A percentile compares a stretch with the other conserved stretches of the same genome.
phyloP scores from a whole-genome alignment of 2,797 vertebrate genomes.

The Sarcophilus harrisii region DNA sequence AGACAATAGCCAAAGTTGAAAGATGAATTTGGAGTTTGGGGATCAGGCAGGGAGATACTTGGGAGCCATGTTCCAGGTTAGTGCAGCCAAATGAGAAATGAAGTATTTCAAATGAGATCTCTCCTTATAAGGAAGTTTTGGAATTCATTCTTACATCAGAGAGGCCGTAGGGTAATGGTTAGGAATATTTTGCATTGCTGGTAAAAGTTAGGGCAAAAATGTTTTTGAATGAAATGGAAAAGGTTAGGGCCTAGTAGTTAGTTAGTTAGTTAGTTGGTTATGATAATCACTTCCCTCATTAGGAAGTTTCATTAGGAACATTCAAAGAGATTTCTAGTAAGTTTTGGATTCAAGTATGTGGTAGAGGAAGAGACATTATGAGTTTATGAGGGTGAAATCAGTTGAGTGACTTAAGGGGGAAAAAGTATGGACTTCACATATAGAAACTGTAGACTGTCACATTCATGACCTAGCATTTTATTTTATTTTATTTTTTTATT shows the following conservation, averaged over 20 bases:
- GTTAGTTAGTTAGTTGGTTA: neutral
- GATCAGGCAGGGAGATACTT: neutral
- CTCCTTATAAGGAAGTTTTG: neutral
- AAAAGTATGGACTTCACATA: neutral
- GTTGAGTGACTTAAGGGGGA: neutral
- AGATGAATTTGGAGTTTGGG: no score
- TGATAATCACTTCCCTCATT: neutral
- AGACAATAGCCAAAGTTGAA: neutral
- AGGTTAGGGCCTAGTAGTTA: neutral
- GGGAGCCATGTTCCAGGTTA: neutral
- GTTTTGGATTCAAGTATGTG: neutral
- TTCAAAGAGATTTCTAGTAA: neutral
- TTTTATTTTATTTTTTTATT: no score
- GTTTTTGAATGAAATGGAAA: neutral
- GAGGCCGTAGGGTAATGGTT: neutral
- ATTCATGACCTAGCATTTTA: neutral
- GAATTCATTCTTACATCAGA: neutral
- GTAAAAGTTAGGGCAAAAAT: neutral
- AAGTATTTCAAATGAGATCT: neutral
- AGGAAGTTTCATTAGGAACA: neutral
- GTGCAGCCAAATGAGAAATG: neutral
- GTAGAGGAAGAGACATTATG: neutral
- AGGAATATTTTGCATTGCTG: neutral
- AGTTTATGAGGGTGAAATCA: neutral
- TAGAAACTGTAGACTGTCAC: neutral